Evolutionary conservation across 2,888 invertebrate genomes (phyloP).

Genomic region (Noctua comes): DNA sequence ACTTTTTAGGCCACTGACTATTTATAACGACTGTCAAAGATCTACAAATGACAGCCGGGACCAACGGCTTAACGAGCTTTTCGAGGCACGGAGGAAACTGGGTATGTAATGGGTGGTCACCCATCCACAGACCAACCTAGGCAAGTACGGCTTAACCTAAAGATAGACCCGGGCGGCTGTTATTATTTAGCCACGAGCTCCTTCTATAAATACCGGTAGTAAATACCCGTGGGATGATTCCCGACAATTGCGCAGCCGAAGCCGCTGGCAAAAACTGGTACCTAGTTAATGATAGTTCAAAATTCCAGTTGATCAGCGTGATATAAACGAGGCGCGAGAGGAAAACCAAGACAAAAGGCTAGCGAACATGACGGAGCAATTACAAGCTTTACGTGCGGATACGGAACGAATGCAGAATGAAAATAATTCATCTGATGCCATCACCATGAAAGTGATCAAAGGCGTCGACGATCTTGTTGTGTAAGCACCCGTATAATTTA

Average conservation of each 20-base stretch:
- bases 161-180: no score
- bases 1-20: no score
- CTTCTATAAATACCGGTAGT: no score
- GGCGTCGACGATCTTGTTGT: conserved; percentile 84
- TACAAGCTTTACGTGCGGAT: conserved; percentile 68
- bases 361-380: conserved; percentile 63
- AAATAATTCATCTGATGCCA: conserved; percentile 75
- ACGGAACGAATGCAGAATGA: conserved; percentile 71
- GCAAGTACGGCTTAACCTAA: no score
- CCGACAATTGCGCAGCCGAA: background rate
- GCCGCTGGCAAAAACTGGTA: background rate
- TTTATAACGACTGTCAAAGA: no score
- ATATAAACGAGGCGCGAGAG: conserved; percentile 82
- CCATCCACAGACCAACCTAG: no score
- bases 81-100: no score
- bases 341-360: conserved; percentile 78
- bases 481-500: conserved; percentile 21
- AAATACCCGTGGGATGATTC: background rate
- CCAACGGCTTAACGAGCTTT: no score
- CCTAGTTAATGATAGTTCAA: background rate
- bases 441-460: conserved; percentile 75
- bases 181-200: no score
- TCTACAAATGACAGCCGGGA: no score
- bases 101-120: no score
- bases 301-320: conserved; percentile 83